Evolutionary conservation across 2,113 vertebrate genomes (phyloP), one percentile per base, ranked within the genome.

Genomic region (Grantiella picta): DNA sequence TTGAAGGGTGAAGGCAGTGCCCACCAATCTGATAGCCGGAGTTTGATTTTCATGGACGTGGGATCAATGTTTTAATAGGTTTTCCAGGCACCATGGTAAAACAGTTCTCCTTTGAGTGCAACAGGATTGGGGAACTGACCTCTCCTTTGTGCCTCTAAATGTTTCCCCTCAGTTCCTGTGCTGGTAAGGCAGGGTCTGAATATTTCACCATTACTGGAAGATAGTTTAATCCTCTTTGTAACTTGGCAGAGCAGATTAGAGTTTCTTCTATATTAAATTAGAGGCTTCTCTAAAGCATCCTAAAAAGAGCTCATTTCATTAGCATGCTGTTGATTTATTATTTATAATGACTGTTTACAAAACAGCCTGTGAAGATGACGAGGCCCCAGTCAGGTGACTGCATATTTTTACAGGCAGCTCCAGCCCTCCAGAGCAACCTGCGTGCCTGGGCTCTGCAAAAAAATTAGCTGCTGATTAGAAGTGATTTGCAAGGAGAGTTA

Each of bases 331-430:
- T 91, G 93, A 90, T 95, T 95, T 95, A 95, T 95, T 95, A 91
- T 85, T 95, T 92, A 87, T 92, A 89, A 95, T 65, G 73, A 86
- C 77, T 94, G 91, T 92, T 95, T 87, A 95, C 93, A 76, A 95
- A 96, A 84, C 93, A 95, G 57, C 29, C 89, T 82, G 84, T 0
- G 3, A 95, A 69, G 89, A 75, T 6, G 9, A 78, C 1, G 57
- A 91, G 64, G 72, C 25, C 53, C 40, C 5, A 3, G 59, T 85
- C 87, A 92, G 86, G 84, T 95, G 86, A 82, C 70, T 92, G 73
- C 24, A 10, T 24, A 75, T 91, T 94, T 91, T 81, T 22, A 53
- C 72, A 87, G 66, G 61, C 77, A 76, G n/a, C 64, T 90, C 65
- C 80, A 93, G 49, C 65, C 45, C 84, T 84, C 87, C 79, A 68